Conservation (phyloP, 2,113 vertebrate species). For the Strigops habroptila region DNA sequence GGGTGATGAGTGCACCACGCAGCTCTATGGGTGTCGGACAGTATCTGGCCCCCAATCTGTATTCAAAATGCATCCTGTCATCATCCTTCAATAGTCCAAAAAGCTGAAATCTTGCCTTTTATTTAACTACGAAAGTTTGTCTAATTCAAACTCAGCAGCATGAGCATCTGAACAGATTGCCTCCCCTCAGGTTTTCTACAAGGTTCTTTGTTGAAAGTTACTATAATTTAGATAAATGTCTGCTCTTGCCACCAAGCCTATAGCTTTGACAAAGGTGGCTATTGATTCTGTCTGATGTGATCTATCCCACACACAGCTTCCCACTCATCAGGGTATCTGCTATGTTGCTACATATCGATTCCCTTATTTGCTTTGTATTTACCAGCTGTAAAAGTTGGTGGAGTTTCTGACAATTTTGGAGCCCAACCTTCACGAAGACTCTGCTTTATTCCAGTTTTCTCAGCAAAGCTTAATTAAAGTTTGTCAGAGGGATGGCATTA, state of each 20-base stretch:
- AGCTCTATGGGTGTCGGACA: neutral
- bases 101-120: neutral
- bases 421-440: neutral
- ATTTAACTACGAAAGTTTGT: neutral
- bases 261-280: slow-evolving; percentile 15
- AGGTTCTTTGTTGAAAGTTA: neutral
- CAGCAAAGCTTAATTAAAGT: neutral
- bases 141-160: neutral
- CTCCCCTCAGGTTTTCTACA: neutral
- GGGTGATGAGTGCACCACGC: accelerated
- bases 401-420: neutral
- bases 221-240: neutral
- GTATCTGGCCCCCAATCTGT: neutral
- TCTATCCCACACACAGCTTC: neutral
- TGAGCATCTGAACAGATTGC: neutral
- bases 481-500: neutral
- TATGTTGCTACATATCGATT: slow-evolving; percentile 44
- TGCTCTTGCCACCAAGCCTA: neutral
- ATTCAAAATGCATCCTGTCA: neutral
- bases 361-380: slow-evolving; percentile 14
- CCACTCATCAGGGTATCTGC: neutral
- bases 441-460: neutral
- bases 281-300: slow-evolving; percentile 53
- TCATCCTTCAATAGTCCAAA: neutral
- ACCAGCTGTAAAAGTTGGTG: neutral